Base-by-base conservation (phyloP, 2,797 vertebrate species). In the Kryptopterus vitreolus region DNA sequence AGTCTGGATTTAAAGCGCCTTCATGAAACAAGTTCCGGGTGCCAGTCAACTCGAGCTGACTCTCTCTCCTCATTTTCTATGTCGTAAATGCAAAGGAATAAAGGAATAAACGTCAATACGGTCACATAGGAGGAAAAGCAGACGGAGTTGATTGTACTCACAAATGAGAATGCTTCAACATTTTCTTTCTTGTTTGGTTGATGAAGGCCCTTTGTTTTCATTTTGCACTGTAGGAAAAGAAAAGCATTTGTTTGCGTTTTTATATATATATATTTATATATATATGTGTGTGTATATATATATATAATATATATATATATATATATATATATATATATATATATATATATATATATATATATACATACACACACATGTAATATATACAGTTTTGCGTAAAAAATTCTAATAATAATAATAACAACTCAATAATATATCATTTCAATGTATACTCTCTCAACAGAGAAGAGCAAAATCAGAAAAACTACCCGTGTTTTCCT, bases 161-260 rank as follows among this genome's bases (percentile, higher is more conserved):
- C 91, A 83, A 82, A 87, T 35, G 86, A 88, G 22, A 69, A 46
- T 43, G 53, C 66, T 26, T 15, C 57, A 2, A 80, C 76, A n/a
- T n/a, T 35, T 0, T 57, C 26, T 4, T 72, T 86, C 55, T 79
- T 48, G 16, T 65, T 71, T 11, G 68, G 57, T 9, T 76, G 16
- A 53, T 59, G 72, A 4, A 81, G 38, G 0, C 43, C 65, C 77
- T 71, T 90, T 91, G 92, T 93, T 81, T 83, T 76, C 79, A 84
- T 89, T 62, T 16, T 46, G 5, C 7, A 35, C 58, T 74, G 65
- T 48, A 10, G 2, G 4, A 26, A 59, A 62, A 55, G 16, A 77
- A 52, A 16, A 71, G 33, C 10, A 48, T 63, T 12, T 43, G 38
- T 43, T 9, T 43, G 38, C 10, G 38, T 43, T 43, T 43, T n/a